Conservation (phyloP, 2,113 vertebrate genomes). For the Eclectus roratus region DNA sequence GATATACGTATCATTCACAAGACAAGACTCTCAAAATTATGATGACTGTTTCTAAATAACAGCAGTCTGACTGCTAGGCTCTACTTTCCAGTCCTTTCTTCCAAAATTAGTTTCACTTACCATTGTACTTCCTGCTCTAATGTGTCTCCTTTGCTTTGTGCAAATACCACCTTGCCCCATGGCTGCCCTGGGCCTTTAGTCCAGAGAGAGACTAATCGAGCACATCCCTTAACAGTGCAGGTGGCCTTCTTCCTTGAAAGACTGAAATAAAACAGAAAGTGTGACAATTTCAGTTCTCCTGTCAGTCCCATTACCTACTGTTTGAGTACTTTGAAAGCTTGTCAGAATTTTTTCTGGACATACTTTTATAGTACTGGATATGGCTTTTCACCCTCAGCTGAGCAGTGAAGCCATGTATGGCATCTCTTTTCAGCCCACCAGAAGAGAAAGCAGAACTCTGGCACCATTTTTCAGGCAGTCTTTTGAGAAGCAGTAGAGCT, state of each 20-base stretch:
- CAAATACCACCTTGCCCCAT: not conserved
- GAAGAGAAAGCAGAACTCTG: not conserved
- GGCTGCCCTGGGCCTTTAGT: not conserved
- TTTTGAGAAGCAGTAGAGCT: not conserved
- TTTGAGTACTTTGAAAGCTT: not conserved
- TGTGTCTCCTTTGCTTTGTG: not conserved
- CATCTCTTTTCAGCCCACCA: not conserved
- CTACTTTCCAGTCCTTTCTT: not conserved
- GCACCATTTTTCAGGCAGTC: not conserved
- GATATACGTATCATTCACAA: not conserved
- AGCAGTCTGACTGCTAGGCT: not conserved
- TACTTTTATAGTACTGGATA: not conserved
- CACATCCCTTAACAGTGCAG: not conserved
- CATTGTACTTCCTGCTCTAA: not conserved
- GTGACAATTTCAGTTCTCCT: not conserved
- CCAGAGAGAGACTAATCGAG: not conserved
- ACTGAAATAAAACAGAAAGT: not conserved
- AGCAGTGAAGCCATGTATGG: not conserved
- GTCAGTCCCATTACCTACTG: not conserved
- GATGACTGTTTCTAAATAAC: not conserved
- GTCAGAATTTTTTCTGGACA: not conserved
- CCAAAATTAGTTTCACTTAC: not conserved
- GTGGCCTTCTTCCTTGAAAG: not conserved
- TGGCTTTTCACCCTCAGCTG: not conserved
- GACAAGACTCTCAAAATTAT: not conserved